Evolutionary conservation across 1,140 invertebrate species (phyloP), one percentile per base, ranked within the genome.

Genomic region (Halyomorpha halys): DNA sequence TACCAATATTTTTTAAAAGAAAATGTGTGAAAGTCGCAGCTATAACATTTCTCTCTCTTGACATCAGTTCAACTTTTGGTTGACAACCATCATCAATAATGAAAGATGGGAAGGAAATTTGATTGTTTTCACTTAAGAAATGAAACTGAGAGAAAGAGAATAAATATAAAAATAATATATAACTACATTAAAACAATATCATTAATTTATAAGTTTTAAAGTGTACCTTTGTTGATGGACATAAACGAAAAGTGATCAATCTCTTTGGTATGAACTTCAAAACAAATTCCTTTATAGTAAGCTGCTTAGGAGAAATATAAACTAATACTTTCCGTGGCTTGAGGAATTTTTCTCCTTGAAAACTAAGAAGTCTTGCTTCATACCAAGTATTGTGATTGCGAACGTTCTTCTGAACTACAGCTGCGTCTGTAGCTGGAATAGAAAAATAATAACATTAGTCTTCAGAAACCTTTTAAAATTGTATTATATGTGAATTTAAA

Each of bases 11-110:
- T 77, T 92, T 92, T n/a, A 95, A 75, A 49, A 96, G 79, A 74
- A 94, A 93, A 71, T 92, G 85, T 1, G 91, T 91, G 75, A 94
- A 96, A 8, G 91, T 91, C 49, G 93, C 92, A 4, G 90, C 91
- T 66, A 97, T 90, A 21, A 94, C 86, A 76, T 93, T 91, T 3
- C 90, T 80, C 74, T 94, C 89, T 66, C 86, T 83, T 14, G 87
- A 86, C 64, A 85, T 82, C 66, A 96, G 76, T 75, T 88, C 85
- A 21, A 95, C 83, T 70, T 85, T 84, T 0, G 89, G 86, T 72
- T 96, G 93, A 63, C 87, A 89, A 39, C 93, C 91, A 74, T 96
- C 93, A 72, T 95, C 91, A 69, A 97, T 86, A 69, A 79, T 87
- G 79, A 82, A 86, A 70, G 76, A 85, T 71, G 79, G 76, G 27